phyloP scores from a whole-genome alignment of 2,113 vertebrate species.

The Platanista minor region DNA sequence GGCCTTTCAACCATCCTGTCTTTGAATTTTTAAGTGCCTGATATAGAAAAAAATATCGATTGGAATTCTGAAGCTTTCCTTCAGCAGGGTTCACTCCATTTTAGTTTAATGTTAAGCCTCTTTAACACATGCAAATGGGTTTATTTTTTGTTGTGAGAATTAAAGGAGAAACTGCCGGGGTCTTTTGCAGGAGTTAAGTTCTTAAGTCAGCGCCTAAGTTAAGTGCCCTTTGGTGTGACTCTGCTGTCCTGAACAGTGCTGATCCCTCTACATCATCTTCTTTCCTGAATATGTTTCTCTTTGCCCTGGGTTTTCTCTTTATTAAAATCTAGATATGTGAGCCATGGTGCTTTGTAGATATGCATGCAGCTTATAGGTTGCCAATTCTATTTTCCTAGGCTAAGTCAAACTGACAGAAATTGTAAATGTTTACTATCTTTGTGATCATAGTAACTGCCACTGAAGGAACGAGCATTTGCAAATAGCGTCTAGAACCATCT shows the following conservation, averaged over 20 bases:
- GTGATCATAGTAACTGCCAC: background rate
- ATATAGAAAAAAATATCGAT: background rate
- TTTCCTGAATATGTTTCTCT: background rate
- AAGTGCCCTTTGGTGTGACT: background rate
- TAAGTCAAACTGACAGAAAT: background rate
- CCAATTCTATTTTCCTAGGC: background rate
- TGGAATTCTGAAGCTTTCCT: background rate
- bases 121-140: background rate
- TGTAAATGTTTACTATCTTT: background rate
- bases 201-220: background rate
- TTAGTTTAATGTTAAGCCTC: background rate
- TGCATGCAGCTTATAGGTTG: background rate
- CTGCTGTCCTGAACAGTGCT: background rate
- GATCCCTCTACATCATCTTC: background rate
- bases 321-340: background rate
- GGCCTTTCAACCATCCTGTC: background rate
- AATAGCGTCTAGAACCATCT: background rate
- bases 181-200: background rate
- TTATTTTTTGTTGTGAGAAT: background rate
- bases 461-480: background rate
- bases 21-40: background rate
- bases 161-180: background rate
- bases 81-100: background rate
- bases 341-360: background rate
- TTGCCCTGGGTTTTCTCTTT: background rate